Conservation (phyloP, 2,113 vertebrate genomes). For the Microtus richardsoni region DNA sequence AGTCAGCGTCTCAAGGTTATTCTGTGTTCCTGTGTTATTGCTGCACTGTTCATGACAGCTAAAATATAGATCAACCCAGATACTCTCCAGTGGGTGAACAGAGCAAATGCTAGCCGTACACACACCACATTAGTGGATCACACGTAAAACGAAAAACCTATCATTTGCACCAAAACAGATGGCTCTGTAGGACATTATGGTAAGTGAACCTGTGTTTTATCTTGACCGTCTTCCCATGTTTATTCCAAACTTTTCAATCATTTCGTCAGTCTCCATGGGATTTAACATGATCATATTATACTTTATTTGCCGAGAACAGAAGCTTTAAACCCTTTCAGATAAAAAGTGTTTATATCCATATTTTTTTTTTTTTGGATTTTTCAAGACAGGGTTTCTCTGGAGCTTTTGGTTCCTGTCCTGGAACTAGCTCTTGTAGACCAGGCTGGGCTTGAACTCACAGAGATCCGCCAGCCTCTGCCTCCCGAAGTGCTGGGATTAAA, state of each 20-base stretch:
- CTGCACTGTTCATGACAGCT: background rate
- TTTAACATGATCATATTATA: background rate
- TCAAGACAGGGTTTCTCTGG: no score
- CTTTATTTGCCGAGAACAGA: conserved; percentile 5
- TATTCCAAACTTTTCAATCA: conserved; percentile 3
- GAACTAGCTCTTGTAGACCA: no score
- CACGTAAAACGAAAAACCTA: background rate
- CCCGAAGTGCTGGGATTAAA: no score
- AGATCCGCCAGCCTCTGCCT: no score
- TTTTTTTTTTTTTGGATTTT: background rate
- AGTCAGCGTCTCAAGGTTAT: background rate
- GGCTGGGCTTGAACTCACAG: no score
- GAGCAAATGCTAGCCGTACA: background rate
- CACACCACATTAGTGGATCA: background rate
- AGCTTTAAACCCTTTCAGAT: background rate
- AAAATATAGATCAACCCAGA: background rate
- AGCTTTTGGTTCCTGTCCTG: no score
- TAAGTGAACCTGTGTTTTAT: background rate
- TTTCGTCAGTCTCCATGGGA: background rate
- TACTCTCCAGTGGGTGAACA: background rate
- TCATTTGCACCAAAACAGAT: background rate
- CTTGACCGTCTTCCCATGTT: background rate
- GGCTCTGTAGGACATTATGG: background rate
- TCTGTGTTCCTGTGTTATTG: background rate
- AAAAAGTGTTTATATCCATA: conserved; percentile 34